Percentiles rank a stretch among this genome's conserved stretches.
These are phyloP conservation scores for Euproctis similis DNA, from an alignment of 2,888 invertebrate species.

Conservation along the genomic window DNA sequence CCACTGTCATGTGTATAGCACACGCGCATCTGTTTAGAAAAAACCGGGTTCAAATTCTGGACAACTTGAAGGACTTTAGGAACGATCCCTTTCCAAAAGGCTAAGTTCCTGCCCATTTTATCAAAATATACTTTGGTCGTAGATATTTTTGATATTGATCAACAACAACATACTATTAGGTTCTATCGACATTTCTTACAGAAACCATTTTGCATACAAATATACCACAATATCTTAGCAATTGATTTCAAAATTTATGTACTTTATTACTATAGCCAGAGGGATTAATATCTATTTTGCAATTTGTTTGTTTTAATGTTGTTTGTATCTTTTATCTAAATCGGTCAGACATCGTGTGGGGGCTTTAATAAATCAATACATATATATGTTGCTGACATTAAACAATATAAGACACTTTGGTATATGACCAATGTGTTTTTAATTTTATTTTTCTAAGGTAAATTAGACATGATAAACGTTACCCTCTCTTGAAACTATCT, in stretches of 20 bases:
- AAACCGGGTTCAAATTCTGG: no score
- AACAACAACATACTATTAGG: conserved; percentile 39
- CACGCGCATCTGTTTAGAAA: no score
- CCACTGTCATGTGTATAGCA: no score
- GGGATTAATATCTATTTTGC: conserved; percentile 2
- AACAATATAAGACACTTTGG: conserved; percentile 29
- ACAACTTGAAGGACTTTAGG: no score
- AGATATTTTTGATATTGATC: no score
- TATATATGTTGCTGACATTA: conserved; percentile 40
- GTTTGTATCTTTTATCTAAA: conserved; percentile 50
- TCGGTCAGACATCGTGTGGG: conserved; percentile 62
- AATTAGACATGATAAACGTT: no score
- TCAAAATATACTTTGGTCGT: no score
- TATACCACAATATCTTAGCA: conserved; percentile 10
- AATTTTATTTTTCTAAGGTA: no score
- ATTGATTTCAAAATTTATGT: neutral
- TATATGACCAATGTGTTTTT: conserved; percentile 27
- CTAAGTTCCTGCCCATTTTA: no score
- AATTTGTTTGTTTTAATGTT: conserved; percentile 12
- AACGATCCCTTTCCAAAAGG: no score
- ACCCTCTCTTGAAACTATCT: no score
- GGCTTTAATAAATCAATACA: conserved; percentile 50
- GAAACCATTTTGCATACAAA: conserved; percentile 45
- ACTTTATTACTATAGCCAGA: rapidly evolving
- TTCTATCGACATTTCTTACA: conserved; percentile 45